Conservation (phyloP, 2,113 vertebrate genomes). For the Tringa solitaria region DNA sequence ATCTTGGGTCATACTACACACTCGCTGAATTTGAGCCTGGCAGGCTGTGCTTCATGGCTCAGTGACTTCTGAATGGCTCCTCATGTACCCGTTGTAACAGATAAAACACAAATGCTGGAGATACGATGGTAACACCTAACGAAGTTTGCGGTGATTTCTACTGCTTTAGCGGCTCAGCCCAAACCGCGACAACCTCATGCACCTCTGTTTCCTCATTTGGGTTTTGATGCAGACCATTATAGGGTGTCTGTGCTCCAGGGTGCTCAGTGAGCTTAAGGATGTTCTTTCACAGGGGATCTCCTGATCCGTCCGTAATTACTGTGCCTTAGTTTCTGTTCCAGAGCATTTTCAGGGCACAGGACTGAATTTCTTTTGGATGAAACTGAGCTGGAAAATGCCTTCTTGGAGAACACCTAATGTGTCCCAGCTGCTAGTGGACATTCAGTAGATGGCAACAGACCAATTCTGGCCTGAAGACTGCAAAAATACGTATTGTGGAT, state of each 20-base stretch:
- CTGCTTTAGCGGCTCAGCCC: not conserved
- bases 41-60: not conserved
- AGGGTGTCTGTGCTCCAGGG: not conserved
- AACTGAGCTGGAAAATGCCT: not conserved
- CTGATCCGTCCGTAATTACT: not conserved
- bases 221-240: not conserved
- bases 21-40: not conserved
- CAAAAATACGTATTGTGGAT: not conserved
- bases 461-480: not conserved
- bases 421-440: not conserved
- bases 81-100: not conserved
- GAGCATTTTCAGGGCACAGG: not conserved
- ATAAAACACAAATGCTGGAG: not conserved
- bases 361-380: not conserved
- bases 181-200: not conserved
- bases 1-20: not conserved
- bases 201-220: not conserved
- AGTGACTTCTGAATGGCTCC: not conserved
- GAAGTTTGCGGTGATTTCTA: not conserved
- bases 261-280: rapidly evolving
- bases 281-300: not conserved
- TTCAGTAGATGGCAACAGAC: not conserved
- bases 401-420: not conserved
- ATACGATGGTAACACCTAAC: not conserved
- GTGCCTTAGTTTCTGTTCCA: not conserved